phyloP scores from a whole-genome alignment of 2,888 invertebrate genomes.

The Drosophila histrio region DNA sequence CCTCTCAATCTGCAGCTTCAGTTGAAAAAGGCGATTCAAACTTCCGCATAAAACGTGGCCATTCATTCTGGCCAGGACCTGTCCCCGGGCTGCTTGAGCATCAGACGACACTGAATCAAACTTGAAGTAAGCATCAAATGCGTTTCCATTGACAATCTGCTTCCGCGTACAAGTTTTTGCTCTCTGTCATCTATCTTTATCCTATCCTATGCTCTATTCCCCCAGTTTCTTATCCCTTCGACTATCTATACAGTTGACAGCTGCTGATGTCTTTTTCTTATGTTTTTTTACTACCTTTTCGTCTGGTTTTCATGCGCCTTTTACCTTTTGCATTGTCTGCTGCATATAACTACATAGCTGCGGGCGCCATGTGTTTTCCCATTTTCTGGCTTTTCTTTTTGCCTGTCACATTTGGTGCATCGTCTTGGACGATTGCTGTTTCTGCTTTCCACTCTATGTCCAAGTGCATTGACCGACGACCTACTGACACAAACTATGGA shows the following conservation, averaged over 20 bases:
- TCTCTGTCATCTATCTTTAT: slow-evolving; percentile 21
- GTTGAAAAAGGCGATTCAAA: slow-evolving; percentile 18
- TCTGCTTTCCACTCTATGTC: slow-evolving; percentile 14
- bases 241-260: slow-evolving; percentile 11
- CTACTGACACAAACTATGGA: slow-evolving; percentile 52
- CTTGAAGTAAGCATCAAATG: slow-evolving; percentile 61
- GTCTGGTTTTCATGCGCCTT: slow-evolving; percentile 33
- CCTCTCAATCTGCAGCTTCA: slow-evolving; percentile 12
- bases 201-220: slow-evolving; percentile 4
- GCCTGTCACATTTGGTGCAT: slow-evolving; percentile 31
- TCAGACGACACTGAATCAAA: slow-evolving; percentile 54
- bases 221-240: slow-evolving; percentile 1
- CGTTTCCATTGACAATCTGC: slow-evolving; percentile 69
- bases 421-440: slow-evolving; percentile 32
- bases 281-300: not conserved
- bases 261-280: slow-evolving; percentile 28
- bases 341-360: slow-evolving; percentile 56
- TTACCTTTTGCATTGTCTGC: slow-evolving; percentile 58
- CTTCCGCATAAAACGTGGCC: slow-evolving; percentile 58
- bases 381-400: slow-evolving; percentile 44
- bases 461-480: slow-evolving; percentile 65
- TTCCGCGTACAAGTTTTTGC: slow-evolving; percentile 62
- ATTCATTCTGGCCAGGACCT: slow-evolving; percentile 18
- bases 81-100: slow-evolving; percentile 10
- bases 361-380: slow-evolving; percentile 62